phyloP scores from a whole-genome alignment of 2,888 invertebrate genomes.

The Hydroisotoma schaefferi region DNA sequence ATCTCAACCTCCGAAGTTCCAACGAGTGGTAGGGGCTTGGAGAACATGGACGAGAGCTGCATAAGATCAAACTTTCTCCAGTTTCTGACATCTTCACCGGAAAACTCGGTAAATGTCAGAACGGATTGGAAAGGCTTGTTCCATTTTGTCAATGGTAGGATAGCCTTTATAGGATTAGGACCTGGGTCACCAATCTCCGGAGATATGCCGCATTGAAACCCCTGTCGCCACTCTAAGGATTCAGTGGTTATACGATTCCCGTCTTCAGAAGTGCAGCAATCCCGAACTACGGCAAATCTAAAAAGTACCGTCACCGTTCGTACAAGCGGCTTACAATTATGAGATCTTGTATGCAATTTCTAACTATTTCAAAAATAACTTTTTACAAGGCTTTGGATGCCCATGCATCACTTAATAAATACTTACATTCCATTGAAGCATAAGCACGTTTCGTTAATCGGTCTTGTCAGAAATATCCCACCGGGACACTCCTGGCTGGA shows the following conservation, averaged over 20 bases:
- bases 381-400: background rate
- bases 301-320: too few species aligned
- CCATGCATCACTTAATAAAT: background rate
- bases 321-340: too few species aligned
- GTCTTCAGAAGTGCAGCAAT: slow-evolving; percentile 16
- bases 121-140: slow-evolving; percentile 10
- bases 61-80: slow-evolving; percentile 25
- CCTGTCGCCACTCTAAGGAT: slow-evolving; percentile 20
- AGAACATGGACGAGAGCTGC: background rate
- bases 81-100: slow-evolving; percentile 7
- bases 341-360: too few species aligned
- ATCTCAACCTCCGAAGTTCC: slow-evolving; percentile 16
- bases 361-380: too few species aligned
- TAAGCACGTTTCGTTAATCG: slow-evolving; percentile 27
- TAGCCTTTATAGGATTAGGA: slow-evolving; percentile 13
- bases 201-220: slow-evolving; percentile 21
- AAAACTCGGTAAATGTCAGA: background rate
- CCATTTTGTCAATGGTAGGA: slow-evolving; percentile 22
- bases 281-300: slow-evolving; percentile 25
- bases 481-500: slow-evolving; percentile 23
- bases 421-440: slow-evolving; percentile 32
- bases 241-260: slow-evolving; percentile 11
- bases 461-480: slow-evolving; percentile 25
- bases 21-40: slow-evolving; percentile 11
- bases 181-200: slow-evolving; percentile 5